Evolutionary conservation across 64 coral and sea anemone genomes (phyloP), one percentile per base, ranked within the genome.

Genomic region (Montipora efflorescens): DNA sequence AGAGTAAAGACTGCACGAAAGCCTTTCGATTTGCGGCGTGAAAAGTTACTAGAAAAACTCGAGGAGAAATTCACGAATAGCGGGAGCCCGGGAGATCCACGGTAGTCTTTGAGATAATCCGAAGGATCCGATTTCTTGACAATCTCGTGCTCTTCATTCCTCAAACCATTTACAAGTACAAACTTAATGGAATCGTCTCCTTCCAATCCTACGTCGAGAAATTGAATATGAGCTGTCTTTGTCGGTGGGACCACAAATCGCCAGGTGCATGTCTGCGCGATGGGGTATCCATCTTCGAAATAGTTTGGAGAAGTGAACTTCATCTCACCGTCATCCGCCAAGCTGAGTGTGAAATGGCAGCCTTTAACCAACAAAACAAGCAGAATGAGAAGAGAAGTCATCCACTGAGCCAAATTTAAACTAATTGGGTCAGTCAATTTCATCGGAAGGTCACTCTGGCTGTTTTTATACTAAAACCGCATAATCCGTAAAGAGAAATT

Each of bases 1-100:
- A 86, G 18, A 70, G 67, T 86, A 8, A 86, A 86, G 7, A 67
- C 50, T 8, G 44, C 82, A 4, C 82, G 82, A 68, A 86, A 86
- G 7, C 82, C 82, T 70, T 71, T 70, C 8, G 82, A 70, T 48
- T 11, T 16, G 7, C 9, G 46, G 25, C 44, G 18, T 22, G 15
- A 21, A 48, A 64, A 11, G 5, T 0, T 9, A 57, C 53, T 5
- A 48, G 66, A 11, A 5, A 15, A 18, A 18, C 9, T 84, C 19
- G 81, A 84, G 5, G 19, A 0, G 21, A 86, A 86, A 5, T 0
- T 15, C 5, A 86, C 48, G 5, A 86, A 72, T 4, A 82, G 11
- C 53, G 19, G 10, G 20, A 5, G 0, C 12, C 14, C 79, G 11
- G 64, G 19, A 6, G 2, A 36, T 3, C 12, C 10, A 9, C 0